A percentile compares a stretch with the other conserved stretches of the same genome.
Evolutionary conservation across 2,888 invertebrate species (phyloP).

Genomic region (Caenorhabditis sp.): DNA sequence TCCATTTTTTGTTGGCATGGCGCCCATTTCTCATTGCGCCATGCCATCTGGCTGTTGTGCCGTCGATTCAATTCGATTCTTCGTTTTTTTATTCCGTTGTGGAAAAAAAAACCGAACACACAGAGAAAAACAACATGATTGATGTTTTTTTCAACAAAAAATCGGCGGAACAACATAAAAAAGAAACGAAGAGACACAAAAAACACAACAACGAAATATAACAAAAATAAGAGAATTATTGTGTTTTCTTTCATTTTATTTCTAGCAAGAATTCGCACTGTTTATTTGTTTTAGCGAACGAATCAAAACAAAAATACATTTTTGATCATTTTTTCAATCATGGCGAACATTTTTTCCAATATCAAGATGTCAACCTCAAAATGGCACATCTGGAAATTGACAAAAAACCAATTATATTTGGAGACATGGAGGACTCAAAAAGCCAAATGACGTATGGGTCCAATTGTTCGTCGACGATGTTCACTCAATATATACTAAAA

Average conservation of each 20-base stretch:
- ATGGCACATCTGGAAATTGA: no score
- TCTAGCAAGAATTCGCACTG: background rate
- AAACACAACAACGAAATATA: background rate
- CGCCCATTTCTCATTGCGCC: background rate
- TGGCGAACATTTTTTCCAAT: no score
- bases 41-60: no score
- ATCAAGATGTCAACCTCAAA: no score
- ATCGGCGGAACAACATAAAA: background rate
- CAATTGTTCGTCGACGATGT: no score
- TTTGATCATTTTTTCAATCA: no score
- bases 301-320: no score
- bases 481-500: no score
- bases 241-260: background rate
- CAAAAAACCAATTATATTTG: no score
- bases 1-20: background rate
- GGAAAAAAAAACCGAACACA: constrained; percentile 13
- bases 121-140: constrained; percentile 24
- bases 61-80: constrained; percentile 1
- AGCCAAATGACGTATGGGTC: no score
- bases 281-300: no score
- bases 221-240: background rate
- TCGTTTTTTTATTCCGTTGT: background rate
- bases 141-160: constrained; percentile 12
- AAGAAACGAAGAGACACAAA: background rate
- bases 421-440: no score